Percentiles rank a stretch among this genome's conserved stretches.
Evolutionary conservation across 1,140 invertebrate species (phyloP).

Genomic region (Meloidogyne hapla): DNA sequence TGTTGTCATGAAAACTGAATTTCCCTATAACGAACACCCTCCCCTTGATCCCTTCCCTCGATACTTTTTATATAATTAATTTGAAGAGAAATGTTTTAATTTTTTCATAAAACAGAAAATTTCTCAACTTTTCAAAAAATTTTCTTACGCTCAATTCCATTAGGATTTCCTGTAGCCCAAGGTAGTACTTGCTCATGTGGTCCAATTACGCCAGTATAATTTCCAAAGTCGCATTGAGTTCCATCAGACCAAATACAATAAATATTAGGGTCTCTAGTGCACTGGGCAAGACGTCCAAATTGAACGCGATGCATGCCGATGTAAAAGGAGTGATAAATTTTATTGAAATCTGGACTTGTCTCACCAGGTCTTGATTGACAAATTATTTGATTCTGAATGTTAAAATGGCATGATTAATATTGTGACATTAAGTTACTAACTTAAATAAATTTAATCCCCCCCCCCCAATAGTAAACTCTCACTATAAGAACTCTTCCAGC

Average conservation of each 20-base stretch:
- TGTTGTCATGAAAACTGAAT: too few species aligned
- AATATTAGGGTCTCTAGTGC: neutral
- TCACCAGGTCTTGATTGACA: neutral
- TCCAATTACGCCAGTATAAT: neutral
- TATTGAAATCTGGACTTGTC: neutral
- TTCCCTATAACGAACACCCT: too few species aligned
- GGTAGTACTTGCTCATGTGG: neutral
- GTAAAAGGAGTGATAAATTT: neutral
- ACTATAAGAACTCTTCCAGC: too few species aligned
- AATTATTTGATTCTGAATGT: neutral
- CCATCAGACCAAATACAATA: slow-evolving; percentile 2
- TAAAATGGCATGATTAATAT: neutral
- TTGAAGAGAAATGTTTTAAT: too few species aligned
- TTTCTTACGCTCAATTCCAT: neutral
- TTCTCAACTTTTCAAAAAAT: too few species aligned
- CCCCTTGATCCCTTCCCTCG: too few species aligned
- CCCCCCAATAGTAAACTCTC: too few species aligned
- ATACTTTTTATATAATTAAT: too few species aligned
- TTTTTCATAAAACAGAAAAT: too few species aligned
- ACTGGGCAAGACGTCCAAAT: neutral
- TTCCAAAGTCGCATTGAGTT: neutral
- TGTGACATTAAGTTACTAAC: too few species aligned
- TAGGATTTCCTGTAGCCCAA: slow-evolving; percentile 4
- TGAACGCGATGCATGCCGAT: neutral
- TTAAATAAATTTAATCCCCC: too few species aligned